These are phyloP conservation scores for Takifugu rubripes DNA, from an alignment of 2,797 vertebrate species.

Conservation along the genomic window DNA sequence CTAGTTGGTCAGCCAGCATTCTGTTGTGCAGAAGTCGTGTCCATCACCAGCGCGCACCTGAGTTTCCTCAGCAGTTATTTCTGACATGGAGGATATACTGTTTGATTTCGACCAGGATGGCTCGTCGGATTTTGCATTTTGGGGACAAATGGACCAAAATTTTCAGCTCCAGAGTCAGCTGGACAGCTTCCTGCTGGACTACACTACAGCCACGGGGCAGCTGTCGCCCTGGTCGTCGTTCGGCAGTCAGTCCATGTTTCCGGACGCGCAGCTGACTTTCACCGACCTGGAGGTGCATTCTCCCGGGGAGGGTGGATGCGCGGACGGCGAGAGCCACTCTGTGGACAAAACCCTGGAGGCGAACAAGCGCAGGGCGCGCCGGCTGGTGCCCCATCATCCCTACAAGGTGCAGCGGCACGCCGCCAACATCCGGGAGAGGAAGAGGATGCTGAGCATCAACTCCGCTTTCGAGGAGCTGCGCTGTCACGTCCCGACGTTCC, in stretches of 20 bases:
- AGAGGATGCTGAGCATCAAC: conserved; percentile 81
- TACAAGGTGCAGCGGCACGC: conserved; percentile 77
- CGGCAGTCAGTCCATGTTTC: conserved; percentile 57
- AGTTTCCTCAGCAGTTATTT: no score
- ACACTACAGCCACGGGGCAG: conserved; percentile 45
- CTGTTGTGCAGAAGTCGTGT: no score
- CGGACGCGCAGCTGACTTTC: conserved; percentile 63
- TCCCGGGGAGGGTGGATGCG: conserved; percentile 43
- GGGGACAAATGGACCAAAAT: conserved; percentile 68
- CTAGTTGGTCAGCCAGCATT: conserved; percentile 6
- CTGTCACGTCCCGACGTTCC: conserved; percentile 80
- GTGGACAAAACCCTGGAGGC: conserved; percentile 51
- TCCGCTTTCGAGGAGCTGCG: conserved; percentile 79
- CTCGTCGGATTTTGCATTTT: conserved; percentile 66
- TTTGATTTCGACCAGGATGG: conserved; percentile 68
- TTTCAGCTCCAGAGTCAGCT: conserved; percentile 63
- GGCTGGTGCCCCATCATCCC: conserved; percentile 54
- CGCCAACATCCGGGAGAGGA: conserved; percentile 81
- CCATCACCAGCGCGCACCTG: no score
- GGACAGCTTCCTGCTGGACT: conserved; percentile 70
- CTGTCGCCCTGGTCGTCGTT: conserved; percentile 64
- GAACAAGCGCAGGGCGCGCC: conserved; percentile 27
- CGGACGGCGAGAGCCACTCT: conserved; percentile 69
- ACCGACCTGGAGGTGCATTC: conserved; percentile 62
- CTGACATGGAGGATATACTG: conserved; percentile 70